phyloP scores from a whole-genome alignment of 1,140 invertebrate genomes.

The Ceratina australensis region DNA sequence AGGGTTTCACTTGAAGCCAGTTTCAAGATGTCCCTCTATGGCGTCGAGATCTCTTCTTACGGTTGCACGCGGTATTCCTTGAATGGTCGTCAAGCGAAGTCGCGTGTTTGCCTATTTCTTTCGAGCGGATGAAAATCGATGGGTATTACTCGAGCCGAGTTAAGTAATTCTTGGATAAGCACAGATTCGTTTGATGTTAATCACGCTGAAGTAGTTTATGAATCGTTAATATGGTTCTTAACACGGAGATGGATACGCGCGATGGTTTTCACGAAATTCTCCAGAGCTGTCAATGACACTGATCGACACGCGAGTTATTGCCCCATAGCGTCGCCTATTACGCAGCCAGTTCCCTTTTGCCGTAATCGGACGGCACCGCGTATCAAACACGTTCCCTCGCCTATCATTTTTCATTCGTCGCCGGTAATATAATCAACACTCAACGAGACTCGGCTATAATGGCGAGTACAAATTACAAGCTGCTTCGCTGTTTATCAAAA shows the following conservation, averaged over 20 bases:
- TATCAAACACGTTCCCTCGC: constrained; percentile 17
- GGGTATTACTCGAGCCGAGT: not conserved
- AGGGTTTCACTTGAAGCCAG: constrained; percentile 40
- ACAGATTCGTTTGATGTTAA: not conserved
- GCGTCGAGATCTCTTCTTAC: constrained; percentile 1
- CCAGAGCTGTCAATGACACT: not conserved
- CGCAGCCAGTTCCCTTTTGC: not conserved
- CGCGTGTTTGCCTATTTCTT: not conserved
- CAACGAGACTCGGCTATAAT: not conserved
- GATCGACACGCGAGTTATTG: constrained; percentile 11
- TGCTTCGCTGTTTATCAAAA: constrained; percentile 14
- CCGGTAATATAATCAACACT: constrained; percentile 28
- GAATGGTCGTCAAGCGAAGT: not conserved
- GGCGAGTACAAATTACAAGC: constrained; percentile 17
- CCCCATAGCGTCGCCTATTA: not conserved
- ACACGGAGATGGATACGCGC: not conserved
- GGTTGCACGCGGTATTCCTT: not conserved
- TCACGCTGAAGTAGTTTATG: not conserved
- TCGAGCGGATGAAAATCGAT: not conserved
- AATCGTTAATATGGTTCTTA: too few species aligned
- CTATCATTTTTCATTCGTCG: constrained; percentile 23
- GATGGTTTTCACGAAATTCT: not conserved
- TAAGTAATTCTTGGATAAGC: not conserved
- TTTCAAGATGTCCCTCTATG: constrained; percentile 16
- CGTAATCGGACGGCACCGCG: constrained; percentile 6